Percentiles rank a stretch among this genome's conserved stretches.
Conservation (phyloP, 2,113 vertebrate species). For the Albula goreensis region DNA sequence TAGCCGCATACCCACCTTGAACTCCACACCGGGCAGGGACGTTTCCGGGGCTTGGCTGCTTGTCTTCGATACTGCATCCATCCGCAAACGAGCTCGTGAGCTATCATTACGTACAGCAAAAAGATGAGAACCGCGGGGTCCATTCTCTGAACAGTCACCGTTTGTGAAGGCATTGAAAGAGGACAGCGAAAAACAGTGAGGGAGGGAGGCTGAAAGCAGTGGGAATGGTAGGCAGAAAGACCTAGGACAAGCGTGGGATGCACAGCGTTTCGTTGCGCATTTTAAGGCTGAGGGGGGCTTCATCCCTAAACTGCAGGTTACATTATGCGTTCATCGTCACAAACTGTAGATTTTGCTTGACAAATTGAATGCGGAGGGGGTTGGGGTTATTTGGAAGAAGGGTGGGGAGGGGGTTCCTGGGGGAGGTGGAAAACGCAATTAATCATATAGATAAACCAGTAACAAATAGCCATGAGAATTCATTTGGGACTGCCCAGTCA, state of each 20-base stretch:
- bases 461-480: neutral
- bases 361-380: neutral
- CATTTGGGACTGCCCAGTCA: neutral
- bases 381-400: too few species aligned
- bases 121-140: slow-evolving; percentile 86
- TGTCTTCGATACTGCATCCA: slow-evolving; percentile 83
- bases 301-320: neutral
- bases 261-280: neutral
- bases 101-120: slow-evolving; percentile 84
- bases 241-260: neutral
- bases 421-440: neutral
- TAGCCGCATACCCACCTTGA: slow-evolving; percentile 66
- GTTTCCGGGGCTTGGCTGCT: slow-evolving; percentile 74
- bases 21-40: slow-evolving; percentile 64
- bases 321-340: neutral
- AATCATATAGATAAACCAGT: neutral
- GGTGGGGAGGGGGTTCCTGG: too few species aligned
- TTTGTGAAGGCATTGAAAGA: neutral
- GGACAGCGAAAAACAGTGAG: slow-evolving; percentile 5
- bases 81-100: slow-evolving; percentile 83
- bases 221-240: neutral
- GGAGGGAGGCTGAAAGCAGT: neutral
- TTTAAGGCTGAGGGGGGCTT: neutral
- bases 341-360: neutral
- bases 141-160: slow-evolving; percentile 57